Base-by-base conservation (phyloP, 2,113 vertebrate genomes). In the Montifringilla adamsi region DNA sequence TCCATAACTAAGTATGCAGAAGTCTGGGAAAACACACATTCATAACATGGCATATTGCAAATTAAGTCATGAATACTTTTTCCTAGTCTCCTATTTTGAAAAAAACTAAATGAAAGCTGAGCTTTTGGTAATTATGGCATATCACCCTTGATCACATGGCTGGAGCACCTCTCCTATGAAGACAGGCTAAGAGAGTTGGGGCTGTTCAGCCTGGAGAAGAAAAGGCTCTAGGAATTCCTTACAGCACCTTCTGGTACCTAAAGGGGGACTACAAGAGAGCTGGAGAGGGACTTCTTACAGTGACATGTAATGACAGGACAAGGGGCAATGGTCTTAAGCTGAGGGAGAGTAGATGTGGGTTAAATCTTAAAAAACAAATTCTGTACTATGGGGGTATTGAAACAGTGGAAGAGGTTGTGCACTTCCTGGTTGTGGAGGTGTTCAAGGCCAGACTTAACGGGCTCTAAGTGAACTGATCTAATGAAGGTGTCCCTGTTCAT, bases 351-450 rank as follows among this genome's bases (percentile, higher is more conserved):
- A 47, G 39, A 35, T 60, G 24, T 39, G 31, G 30, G 26, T 68
- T 46, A 68, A 39, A 22, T 75, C 46, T 26, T 39, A 60, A 39
- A 37, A 70, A 74, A 28, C 18, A 44, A 67, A 39, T 75, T 39
- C 37, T 52, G 6, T 81, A 13, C 37, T n/a, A 1, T 46, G 20
- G 52, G 33, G 9, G 11, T 30, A 13, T 21, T 52, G 19, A 67
- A 46, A 22, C 37, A n/a, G 10, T 82, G 28, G 23, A 33, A 44
- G 60, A 59, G 27, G 37, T 14, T n/a, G 52, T 52, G 52, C 16
- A n/a, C 9, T 59, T 11, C 3, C 6, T 0, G 0, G 44, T 58
- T 18, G 13, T 60, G n/a, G 7, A 26, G 21, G 14, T 75, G 53
- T 35, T 68, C 24, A 53, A 60, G 7, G 24, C 16, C 39, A n/a